Base-by-base conservation (phyloP, 2,113 vertebrate genomes). In the Eupsittula cactorum region DNA sequence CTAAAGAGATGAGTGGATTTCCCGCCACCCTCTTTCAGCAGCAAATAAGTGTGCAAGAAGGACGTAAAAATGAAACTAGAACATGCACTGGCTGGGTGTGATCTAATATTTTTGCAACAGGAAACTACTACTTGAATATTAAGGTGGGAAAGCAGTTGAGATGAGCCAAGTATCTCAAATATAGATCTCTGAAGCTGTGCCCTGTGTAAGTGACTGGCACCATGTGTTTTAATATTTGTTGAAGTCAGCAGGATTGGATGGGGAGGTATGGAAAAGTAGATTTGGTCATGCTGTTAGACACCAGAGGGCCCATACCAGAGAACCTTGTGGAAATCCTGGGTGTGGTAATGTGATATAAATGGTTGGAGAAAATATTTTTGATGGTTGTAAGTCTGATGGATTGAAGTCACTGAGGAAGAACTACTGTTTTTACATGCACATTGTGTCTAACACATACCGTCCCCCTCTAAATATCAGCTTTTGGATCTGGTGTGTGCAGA, bases 31-130 rank as follows among this genome's bases (percentile, higher is more conserved):
- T 69, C n/a, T 87, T 86, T 81, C 31, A 57, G 33, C 57, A 71
- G 71, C 42, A 88, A 68, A 1, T 37, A 59, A 91, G 29, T 6
- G 1, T 77, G 60, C 44, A 70, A 75, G 23, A 67, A 50, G 42
- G 81, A 89, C 59, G 85, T 82, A 73, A 90, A 96, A 96, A 93
- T 63, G 76, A 94, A 93, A 76, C 50, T 75, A 95, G 68, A 94
- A 74, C 35, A 73, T 91, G 65, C 53, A 35, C 50, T 93, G 75
- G 52, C 60, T 94, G 90, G 75, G 67, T 84, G 85, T 95, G 88
- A 95, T 57, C 78, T 90, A 92, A 3, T 97, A 96, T 13, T 90
- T 82, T 81, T 52, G 42, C 24, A 64, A 39, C 8, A 13, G 69
- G 47, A 84, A 93, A 31, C 21, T 78, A 12, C 16, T 71, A 5